phyloP scores from a whole-genome alignment of 2,113 vertebrate species.

The Pteronura brasiliensis region DNA sequence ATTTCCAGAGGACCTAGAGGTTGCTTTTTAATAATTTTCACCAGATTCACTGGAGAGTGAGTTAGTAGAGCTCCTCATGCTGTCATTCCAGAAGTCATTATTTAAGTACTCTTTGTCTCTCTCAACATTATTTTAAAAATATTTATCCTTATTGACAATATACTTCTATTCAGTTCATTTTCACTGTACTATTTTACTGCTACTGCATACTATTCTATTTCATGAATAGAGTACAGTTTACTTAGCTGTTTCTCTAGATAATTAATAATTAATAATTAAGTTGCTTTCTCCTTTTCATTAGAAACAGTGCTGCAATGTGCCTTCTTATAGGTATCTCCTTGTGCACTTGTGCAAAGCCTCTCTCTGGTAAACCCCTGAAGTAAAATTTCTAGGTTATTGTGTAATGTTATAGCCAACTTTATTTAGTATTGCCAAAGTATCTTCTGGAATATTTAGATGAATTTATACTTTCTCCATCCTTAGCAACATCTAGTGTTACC shows the following conservation, averaged over 20 bases:
- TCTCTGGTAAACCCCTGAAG: not conserved
- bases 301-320: not conserved
- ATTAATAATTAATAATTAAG: not conserved
- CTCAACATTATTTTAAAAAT: not conserved
- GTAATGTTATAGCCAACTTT: not conserved
- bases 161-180: not conserved
- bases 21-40: not conserved
- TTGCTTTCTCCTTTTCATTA: not conserved
- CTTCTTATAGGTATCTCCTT: not conserved
- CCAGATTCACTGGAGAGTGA: not conserved
- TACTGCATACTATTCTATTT: not conserved
- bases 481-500: not conserved
- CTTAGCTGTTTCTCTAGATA: not conserved
- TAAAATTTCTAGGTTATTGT: not conserved
- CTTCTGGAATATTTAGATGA: not conserved
- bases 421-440: not conserved
- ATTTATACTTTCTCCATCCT: not conserved
- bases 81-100: not conserved
- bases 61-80: not conserved
- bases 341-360: not conserved
- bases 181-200: not conserved
- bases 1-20: not conserved
- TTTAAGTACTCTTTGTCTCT: not conserved
- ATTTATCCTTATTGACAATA: not conserved
- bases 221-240: not conserved